Evolutionary conservation across 2,888 invertebrate genomes (phyloP).

Genomic region (Oscheius sp.): DNA sequence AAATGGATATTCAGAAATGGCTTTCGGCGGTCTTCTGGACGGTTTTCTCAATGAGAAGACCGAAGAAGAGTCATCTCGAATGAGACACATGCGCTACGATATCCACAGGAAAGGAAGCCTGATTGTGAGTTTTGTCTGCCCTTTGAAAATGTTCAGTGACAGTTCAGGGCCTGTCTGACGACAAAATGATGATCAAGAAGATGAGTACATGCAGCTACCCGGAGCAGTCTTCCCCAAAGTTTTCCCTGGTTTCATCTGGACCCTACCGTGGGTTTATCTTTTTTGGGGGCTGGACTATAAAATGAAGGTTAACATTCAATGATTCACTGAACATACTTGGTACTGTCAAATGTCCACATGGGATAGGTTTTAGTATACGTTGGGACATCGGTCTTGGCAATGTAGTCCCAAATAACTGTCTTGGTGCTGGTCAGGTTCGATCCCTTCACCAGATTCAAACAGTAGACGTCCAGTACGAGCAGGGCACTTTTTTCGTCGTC

Average conservation of each 20-base stretch:
- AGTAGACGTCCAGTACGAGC: too few species aligned
- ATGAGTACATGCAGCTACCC: conserved; percentile 23
- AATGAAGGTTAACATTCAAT: background rate
- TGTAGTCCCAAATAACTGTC: too few species aligned
- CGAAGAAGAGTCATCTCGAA: conserved; percentile 2
- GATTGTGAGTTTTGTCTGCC: conserved; percentile 9
- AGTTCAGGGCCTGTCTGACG: conserved; percentile 13
- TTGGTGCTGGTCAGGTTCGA: too few species aligned
- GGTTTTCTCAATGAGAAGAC: conserved; percentile 49
- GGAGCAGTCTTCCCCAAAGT: conserved; percentile 5
- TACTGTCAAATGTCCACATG: background rate
- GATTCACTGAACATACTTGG: background rate
- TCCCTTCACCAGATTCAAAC: too few species aligned
- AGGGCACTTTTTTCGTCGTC: too few species aligned
- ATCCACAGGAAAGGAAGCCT: conserved; percentile 23
- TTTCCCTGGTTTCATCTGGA: background rate
- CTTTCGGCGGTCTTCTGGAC: conserved; percentile 49
- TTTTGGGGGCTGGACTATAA: background rate
- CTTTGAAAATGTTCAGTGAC: background rate
- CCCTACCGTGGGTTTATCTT: background rate
- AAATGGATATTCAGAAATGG: conserved; percentile 31
- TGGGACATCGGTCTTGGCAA: background rate
- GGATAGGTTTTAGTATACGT: background rate
- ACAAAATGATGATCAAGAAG: conserved; percentile 33
- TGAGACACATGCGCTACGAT: conserved; percentile 22